These are phyloP conservation scores for Odontocerum albicorne DNA, from an alignment of 2,888 invertebrate genomes.

Conservation along the genomic window DNA sequence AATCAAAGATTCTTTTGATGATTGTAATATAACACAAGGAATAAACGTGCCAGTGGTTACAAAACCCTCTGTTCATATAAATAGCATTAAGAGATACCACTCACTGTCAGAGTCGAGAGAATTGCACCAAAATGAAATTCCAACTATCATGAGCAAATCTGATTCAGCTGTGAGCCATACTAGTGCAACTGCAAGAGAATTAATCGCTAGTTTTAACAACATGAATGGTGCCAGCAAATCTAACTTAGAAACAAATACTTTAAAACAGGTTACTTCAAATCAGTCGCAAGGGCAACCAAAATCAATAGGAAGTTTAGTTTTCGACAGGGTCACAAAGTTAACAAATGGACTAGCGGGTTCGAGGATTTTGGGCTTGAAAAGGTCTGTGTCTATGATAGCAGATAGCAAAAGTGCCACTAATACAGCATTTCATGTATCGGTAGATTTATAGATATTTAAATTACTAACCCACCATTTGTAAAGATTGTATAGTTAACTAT, in stretches of 20 bases:
- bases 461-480: constrained; percentile 25
- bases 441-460: constrained; percentile 26
- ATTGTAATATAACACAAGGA: too few relatives aligned
- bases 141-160: constrained; percentile 13
- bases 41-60: not conserved
- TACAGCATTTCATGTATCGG: constrained; percentile 27
- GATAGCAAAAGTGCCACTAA: constrained; percentile 20
- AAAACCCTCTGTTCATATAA: not conserved
- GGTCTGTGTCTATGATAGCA: constrained; percentile 29
- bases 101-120: constrained; percentile 10
- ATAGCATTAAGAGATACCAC: constrained; percentile 16
- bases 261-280: constrained; percentile 2
- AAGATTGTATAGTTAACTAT: constrained; percentile 14
- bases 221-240: constrained; percentile 7
- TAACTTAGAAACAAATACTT: not conserved
- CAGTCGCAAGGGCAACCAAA: constrained; percentile 23
- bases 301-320: constrained; percentile 30
- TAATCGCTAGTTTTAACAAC: constrained; percentile 28
- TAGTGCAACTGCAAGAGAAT: constrained; percentile 20
- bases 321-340: constrained; percentile 32
- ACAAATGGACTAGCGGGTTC: constrained; percentile 23
- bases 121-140: constrained; percentile 2
- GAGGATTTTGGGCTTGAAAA: constrained; percentile 19
- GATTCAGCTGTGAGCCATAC: constrained; percentile 11
- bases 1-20: too few relatives aligned